Conservation (phyloP, 2,113 vertebrate species). For the Chamaea fasciata region DNA sequence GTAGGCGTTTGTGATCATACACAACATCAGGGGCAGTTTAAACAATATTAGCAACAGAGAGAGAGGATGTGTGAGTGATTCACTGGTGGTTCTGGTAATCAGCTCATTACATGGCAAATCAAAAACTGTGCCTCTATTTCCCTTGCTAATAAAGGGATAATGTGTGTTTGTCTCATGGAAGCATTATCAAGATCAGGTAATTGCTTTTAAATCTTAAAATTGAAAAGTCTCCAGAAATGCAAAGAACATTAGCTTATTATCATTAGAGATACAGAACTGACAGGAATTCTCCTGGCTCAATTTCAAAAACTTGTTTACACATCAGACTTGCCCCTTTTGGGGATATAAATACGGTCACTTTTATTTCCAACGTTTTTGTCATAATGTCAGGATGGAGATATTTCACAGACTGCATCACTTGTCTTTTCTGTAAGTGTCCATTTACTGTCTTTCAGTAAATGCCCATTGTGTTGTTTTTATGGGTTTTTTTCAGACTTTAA, state of each 20-base stretch:
- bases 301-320: constrained; percentile 22
- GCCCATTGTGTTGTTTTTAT: not conserved
- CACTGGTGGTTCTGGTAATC: not conserved
- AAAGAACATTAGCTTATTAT: not conserved
- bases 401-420: not conserved
- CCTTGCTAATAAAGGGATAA: not conserved
- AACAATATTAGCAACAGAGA: not conserved
- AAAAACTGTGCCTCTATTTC: not conserved
- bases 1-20: not conserved
- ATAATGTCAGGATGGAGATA: not conserved
- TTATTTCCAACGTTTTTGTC: not conserved
- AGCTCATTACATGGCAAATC: not conserved
- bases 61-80: not conserved
- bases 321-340: not conserved
- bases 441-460: not conserved
- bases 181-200: not conserved
- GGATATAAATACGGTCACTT: not conserved
- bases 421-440: constrained; percentile 9
- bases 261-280: not conserved
- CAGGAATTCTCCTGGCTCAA: constrained; percentile 7
- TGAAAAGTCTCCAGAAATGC: not conserved
- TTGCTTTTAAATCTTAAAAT: not conserved
- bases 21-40: not conserved
- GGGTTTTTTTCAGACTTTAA: not conserved
- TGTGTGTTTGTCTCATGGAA: not conserved